Base-by-base conservation (phyloP, 2,888 invertebrate species). In the Ceraclea dissimilis region DNA sequence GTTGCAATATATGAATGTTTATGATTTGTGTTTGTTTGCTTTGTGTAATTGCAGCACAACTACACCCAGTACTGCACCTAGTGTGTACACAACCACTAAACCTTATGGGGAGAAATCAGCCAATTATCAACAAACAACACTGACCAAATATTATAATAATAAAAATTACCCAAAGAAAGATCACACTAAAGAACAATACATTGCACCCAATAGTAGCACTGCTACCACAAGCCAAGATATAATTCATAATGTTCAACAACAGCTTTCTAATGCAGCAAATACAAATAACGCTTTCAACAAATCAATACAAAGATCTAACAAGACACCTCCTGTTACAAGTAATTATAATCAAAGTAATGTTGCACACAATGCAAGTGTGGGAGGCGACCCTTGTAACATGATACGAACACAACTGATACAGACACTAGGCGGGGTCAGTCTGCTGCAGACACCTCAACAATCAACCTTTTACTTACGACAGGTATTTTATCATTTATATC, bases 391-490 rank as follows among this genome's bases (percentile, higher is more conserved):
- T 31, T 47, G 21, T 47, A 54, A 43, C 51, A 51, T 46, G 16
- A 21, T 34, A 13, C 13, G 47, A 2, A 33, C 22, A 6, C 47
- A 19, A 19, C 34, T 54, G n/a, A 11, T 49, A 8, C 49, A 54
- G 20, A 52, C 48, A 13, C 31, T 49, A 4, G 52, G 56, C 20
- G 57, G 58, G 5, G 31, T 50, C 10, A 56, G 58, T 2, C 51
- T 58, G 13, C 46, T 58, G 26, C 58, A 48, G 22, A 56, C 58
- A 1, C 60, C 58, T 17, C 58, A 58, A n/a, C 56, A 56, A n/a
- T 34, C 54, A 2, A 47, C 52, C n/a, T 57, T 51, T 6, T 39
- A 56, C 18, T 48, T 57, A 34, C 58, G 60, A 59, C 60, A 58
- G 55, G 60, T 57, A 31, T 16, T 13, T 13, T 39, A 4, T 39